Conservation (phyloP, 2,113 vertebrate species). For the Sprattus sprattus region DNA sequence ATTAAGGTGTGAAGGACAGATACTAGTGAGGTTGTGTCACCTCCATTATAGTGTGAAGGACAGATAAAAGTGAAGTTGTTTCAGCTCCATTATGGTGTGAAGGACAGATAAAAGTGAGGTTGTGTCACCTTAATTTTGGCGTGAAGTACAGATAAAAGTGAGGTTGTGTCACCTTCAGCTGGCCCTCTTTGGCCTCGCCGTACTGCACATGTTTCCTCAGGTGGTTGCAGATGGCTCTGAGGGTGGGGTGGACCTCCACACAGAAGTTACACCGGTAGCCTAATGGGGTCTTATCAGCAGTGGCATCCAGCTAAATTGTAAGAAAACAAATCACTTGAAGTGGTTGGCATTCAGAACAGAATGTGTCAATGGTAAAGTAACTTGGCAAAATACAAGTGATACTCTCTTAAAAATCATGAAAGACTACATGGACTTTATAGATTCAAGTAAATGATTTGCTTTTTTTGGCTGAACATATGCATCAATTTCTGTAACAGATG, state of each 20-base stretch:
- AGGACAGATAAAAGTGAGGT: background rate
- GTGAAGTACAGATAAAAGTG: background rate
- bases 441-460: too few species aligned
- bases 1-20: too few species aligned
- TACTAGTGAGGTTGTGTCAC: too few species aligned
- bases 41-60: too few species aligned
- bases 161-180: constrained; percentile 72
- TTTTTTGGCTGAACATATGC: too few species aligned
- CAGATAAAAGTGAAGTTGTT: too few species aligned
- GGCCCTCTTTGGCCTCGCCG: constrained; percentile 79
- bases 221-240: constrained; percentile 97
- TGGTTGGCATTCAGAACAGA: background rate
- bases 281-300: constrained; percentile 65
- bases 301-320: constrained; percentile 52
- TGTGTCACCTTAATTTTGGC: constrained; percentile 39
- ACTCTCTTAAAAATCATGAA: background rate
- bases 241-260: constrained; percentile 91
- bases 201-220: constrained; percentile 97
- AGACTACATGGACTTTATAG: too few species aligned
- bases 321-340: background rate
- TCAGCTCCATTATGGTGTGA: constrained; percentile 23
- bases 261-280: constrained; percentile 98
- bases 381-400: background rate
- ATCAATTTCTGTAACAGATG: too few species aligned
- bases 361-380: background rate